These are phyloP conservation scores for Lottia scabra DNA, from an alignment of 2,888 invertebrate genomes.

Conservation along the genomic window DNA sequence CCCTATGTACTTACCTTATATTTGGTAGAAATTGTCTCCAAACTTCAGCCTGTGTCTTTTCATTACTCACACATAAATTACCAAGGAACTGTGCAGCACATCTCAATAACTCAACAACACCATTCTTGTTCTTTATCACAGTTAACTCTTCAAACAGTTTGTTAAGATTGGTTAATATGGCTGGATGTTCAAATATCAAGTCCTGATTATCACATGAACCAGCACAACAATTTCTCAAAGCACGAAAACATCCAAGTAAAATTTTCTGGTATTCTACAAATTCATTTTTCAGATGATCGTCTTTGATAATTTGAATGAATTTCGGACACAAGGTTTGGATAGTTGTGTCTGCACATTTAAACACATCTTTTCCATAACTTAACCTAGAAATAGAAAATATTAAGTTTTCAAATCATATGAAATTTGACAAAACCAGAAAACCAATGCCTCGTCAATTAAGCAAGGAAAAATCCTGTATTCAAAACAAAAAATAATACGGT, in stretches of 20 bases:
- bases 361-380: too few species aligned
- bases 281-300: too few species aligned
- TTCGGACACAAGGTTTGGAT: too few species aligned
- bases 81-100: slow-evolving; percentile 52
- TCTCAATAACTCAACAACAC: slow-evolving; percentile 22
- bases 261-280: background rate
- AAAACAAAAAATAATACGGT: too few species aligned
- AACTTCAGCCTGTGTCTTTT: slow-evolving; percentile 36
- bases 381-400: too few species aligned
- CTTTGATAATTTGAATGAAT: too few species aligned
- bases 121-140: background rate
- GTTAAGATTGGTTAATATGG: background rate
- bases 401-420: too few species aligned
- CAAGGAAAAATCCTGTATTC: too few species aligned
- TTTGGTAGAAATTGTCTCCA: slow-evolving; percentile 30
- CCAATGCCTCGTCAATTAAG: too few species aligned
- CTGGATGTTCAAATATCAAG: background rate
- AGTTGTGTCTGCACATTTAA: too few species aligned
- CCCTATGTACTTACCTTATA: slow-evolving; percentile 34
- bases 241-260: slow-evolving; percentile 38
- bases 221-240: slow-evolving; percentile 45
- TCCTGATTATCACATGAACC: slow-evolving; percentile 34
- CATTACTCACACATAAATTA: slow-evolving; percentile 41
- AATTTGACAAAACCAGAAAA: too few species aligned
- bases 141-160: background rate